phyloP scores from a whole-genome alignment of 2,888 invertebrate genomes.

The Pollenia labialis region DNA sequence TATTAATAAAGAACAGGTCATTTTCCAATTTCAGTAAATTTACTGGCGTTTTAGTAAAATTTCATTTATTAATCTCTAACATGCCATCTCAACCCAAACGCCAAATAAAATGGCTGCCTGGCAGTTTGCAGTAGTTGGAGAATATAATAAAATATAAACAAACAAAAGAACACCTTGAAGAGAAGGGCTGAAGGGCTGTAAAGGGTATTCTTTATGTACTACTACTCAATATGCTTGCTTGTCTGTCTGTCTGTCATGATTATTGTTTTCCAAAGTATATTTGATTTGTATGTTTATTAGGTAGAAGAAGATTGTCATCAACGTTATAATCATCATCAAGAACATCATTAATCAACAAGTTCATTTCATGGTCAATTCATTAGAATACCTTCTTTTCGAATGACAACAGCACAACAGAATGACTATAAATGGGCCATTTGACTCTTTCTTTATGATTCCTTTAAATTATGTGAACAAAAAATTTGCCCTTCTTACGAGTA shows the following conservation, averaged over 20 bases:
- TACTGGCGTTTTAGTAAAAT: constrained; percentile 68
- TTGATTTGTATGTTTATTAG: constrained; percentile 23
- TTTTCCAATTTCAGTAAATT: constrained; percentile 61
- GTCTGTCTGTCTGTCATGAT: constrained; percentile 1
- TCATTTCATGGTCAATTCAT: constrained; percentile 75
- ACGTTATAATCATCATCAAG: background rate
- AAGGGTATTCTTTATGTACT: background rate
- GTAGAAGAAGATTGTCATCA: constrained; percentile 55
- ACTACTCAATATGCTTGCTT: background rate
- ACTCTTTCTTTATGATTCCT: constrained; percentile 58
- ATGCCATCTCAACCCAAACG: constrained; percentile 51
- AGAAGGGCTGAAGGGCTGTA: constrained; percentile 34
- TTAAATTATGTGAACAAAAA: constrained; percentile 67
- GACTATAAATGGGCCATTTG: constrained; percentile 49
- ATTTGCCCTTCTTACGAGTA: constrained; percentile 18
- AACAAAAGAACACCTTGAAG: background rate
- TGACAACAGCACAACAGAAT: constrained; percentile 37
- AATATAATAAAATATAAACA: background rate
- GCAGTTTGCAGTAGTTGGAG: background rate
- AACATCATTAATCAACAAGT: constrained; percentile 73
- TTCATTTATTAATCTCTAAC: constrained; percentile 70
- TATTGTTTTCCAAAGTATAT: constrained; percentile 2
- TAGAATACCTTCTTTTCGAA: constrained; percentile 50
- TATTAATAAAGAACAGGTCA: constrained; percentile 31
- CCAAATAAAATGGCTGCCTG: background rate